Base-by-base conservation (phyloP, 2,113 vertebrate species). In the Crotalus tigris region DNA sequence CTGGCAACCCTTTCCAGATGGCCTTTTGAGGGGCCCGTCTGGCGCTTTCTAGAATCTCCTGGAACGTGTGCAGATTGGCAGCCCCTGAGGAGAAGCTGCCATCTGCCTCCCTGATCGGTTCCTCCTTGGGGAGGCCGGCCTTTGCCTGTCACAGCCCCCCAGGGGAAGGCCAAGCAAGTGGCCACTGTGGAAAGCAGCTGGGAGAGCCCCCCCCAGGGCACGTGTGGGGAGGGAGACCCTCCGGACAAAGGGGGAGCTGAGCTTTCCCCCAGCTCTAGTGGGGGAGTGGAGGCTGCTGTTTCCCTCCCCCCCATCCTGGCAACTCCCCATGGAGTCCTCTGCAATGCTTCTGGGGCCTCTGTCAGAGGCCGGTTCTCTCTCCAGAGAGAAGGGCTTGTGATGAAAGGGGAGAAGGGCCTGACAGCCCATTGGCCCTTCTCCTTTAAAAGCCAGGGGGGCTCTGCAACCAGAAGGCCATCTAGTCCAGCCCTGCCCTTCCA, bases 61-160 rank as follows among this genome's bases (percentile, higher is more conserved):
- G n/a, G n/a, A 75, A 39, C 6, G 4, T 39, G n/a, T 7, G 29
- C 69, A 75, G n/a, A 39, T 75, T 87, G 93, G 93, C 9, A 92
- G 49, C 15, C 89, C 85, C 51, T 5, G 55, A 29, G 49, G 88
- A 39, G 5, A 81, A 92, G 61, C 61, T 92, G 93, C 93, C 93
- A 26, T 93, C 93, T 21, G 94, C 85, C 53, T 54, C 0, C 1
- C 88, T n/a, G 55, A n/a, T 4, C 0, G 19, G 23, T 46, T 26
- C 10, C 12, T 87, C 26, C 54, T 5, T 44, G 29, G 29, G 29
- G 53, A 21, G 8, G 8, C 26, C 3, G 5, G 17, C 0, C 0
- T 2, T 1, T 81, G 91, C 21, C n/a, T 2, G 57, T 29, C 57
- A 5, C 49, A 51, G 49, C n/a, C 3, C 57, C 57, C n/a, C 15